Evolutionary conservation across 2,113 vertebrate genomes (phyloP), one percentile per base, ranked within the genome.

Genomic region (Chascanopsetta lugubris): DNA sequence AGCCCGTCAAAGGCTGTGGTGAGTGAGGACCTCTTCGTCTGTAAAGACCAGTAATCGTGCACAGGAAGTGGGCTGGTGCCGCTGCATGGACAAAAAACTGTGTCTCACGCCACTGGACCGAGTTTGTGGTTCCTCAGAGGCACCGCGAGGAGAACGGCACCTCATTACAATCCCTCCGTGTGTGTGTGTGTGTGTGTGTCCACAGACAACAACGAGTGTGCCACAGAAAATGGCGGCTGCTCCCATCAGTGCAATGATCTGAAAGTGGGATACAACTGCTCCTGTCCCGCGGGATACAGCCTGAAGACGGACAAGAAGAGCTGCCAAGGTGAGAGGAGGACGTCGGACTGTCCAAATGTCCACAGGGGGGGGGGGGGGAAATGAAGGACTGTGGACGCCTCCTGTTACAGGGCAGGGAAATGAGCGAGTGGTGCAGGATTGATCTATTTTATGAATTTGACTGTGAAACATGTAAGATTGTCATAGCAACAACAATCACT

Each of bases 1-100:
- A 97, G 61, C 94, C 94, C 17, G 5, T 84, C n/a, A 88, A 70
- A 30, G 82, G 92, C 13, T 97, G 96, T 3, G 73, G 96, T 97
- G 77, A 93, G 95, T 64, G 3, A 26, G 7, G 13, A 55, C 38
- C 22, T 50, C 24, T 22, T 11, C 5, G 13, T 51, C 8, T 6
- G 15, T 11, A 2, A 29, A 20, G 15, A 3, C 26, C 42, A 27
- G 24, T 12, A 42, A 5, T 21, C 25, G 43, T 49, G 7, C 11
- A 38, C 6, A 20, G 25, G 21, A 45, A 2, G 21, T 27, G 12
- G 26, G 5, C 18, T 9, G 26, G 13, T 49, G 15, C 32, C 17
- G 21, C 10, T 40, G 12, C 56, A 48, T n/a, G 1, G 9, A 2
- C 3, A 36, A 25, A n/a, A 32, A 54, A 20, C 6, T 12, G 1